Evolutionary conservation across 2,888 invertebrate genomes (phyloP).

Genomic region (Cosmia pyralina): DNA sequence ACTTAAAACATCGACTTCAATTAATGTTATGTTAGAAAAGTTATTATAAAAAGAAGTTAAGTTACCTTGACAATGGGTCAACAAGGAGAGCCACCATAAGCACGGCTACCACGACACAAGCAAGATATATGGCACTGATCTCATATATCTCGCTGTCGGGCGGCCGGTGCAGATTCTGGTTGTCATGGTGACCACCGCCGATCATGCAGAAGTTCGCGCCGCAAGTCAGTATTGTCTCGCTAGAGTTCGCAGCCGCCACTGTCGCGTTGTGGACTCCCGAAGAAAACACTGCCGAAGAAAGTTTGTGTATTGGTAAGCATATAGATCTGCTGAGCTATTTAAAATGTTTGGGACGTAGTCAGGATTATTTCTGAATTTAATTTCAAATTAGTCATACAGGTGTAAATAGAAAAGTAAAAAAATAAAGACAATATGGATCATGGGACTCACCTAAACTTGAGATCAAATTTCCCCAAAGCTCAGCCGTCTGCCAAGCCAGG

Average conservation of each 20-base stretch:
- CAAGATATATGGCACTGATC: slow-evolving; percentile 96
- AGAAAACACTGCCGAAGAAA: slow-evolving; percentile 91
- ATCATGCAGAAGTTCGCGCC: slow-evolving; percentile 96
- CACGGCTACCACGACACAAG: slow-evolving; percentile 96
- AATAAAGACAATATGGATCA: background rate
- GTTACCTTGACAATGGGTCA: slow-evolving; percentile 96
- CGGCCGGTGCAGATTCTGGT: slow-evolving; percentile 94
- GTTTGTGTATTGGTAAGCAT: slow-evolving; percentile 37
- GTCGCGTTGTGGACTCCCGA: slow-evolving; percentile 93
- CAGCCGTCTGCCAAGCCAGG: slow-evolving; percentile 98
- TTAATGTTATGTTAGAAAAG: background rate
- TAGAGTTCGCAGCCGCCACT: slow-evolving; percentile 81
- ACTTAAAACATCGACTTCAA: background rate
- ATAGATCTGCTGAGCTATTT: slow-evolving; percentile 1
- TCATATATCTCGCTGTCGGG: slow-evolving; percentile 96
- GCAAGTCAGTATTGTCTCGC: slow-evolving; percentile 91
- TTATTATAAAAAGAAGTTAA: background rate
- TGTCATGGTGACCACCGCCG: slow-evolving; percentile 91
- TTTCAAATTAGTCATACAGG: background rate
- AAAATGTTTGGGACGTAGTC: background rate
- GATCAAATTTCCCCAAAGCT: slow-evolving; percentile 98
- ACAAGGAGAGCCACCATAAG: slow-evolving; percentile 96
- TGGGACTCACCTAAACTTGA: slow-evolving; percentile 95
- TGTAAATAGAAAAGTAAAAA: background rate
- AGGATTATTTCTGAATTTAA: no score